Conservation (phyloP, 1,140 invertebrate genomes). For the Argopecten irradians region DNA sequence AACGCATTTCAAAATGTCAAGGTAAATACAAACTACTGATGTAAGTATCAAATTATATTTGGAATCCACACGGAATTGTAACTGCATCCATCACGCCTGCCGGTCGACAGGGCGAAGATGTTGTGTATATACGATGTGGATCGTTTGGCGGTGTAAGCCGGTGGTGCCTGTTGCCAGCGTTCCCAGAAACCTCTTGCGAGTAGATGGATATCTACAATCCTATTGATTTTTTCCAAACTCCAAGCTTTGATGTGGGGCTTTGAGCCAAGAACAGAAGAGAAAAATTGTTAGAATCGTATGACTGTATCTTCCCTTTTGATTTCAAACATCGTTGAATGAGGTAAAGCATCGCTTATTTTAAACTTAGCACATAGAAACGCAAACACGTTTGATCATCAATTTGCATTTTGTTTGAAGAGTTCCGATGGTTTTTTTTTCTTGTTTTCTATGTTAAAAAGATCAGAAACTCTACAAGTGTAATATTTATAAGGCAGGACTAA, state of each 20-base stretch:
- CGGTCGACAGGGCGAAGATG: background rate
- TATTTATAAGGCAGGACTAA: too few relatives aligned
- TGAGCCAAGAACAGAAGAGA: background rate
- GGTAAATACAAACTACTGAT: background rate
- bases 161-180: background rate
- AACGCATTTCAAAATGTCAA: background rate
- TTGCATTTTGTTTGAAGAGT: background rate
- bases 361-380: background rate
- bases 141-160: background rate
- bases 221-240: conserved; percentile 15
- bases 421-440: background rate
- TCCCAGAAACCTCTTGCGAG: background rate
- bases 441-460: background rate
- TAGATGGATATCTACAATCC: background rate
- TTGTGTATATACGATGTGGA: conserved; percentile 1
- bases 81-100: background rate
- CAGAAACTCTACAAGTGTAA: too few relatives aligned
- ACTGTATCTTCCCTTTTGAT: background rate
- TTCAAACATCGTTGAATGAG: background rate
- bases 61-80: background rate
- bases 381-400: background rate
- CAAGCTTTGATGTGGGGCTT: conserved; percentile 1
- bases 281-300: background rate
- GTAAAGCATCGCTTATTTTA: background rate
- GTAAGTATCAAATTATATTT: background rate